A percentile compares a stretch with the other conserved stretches of the same genome.
Evolutionary conservation across 2,113 vertebrate genomes (phyloP).

Genomic region (Chaetura pelagica): DNA sequence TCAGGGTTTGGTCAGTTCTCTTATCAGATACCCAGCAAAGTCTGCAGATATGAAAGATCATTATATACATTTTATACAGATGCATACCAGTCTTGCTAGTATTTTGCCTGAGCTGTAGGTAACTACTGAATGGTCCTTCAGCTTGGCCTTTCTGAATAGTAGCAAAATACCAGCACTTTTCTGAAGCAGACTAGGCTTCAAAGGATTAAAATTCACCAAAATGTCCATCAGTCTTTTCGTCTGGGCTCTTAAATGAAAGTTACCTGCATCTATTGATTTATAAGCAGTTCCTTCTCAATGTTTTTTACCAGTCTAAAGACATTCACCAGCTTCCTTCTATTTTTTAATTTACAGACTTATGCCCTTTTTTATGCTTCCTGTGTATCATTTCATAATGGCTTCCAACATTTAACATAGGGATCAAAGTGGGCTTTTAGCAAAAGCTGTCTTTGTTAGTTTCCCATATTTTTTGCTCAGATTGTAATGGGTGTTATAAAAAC

Average conservation of each 20-base stretch:
- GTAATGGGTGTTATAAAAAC: rapidly evolving
- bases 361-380: neutral
- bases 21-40: neutral
- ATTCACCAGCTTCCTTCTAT: neutral
- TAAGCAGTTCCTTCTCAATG: neutral
- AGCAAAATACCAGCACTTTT: neutral
- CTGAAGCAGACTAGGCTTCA: neutral
- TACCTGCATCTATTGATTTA: neutral
- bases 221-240: neutral
- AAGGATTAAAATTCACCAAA: neutral
- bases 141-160: neutral
- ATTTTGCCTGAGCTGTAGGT: neutral
- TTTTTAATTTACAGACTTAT: neutral
- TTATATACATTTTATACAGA: neutral
- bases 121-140: neutral
- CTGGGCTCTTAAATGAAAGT: neutral
- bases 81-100: neutral
- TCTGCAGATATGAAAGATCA: neutral
- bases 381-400: neutral
- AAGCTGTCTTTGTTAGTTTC: neutral
- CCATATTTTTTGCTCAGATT: neutral
- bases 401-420: neutral
- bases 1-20: neutral
- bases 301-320: neutral
- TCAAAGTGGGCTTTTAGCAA: neutral